Evolutionary conservation across 2,113 vertebrate genomes (phyloP).

Genomic region (Cichladusa arquata): DNA sequence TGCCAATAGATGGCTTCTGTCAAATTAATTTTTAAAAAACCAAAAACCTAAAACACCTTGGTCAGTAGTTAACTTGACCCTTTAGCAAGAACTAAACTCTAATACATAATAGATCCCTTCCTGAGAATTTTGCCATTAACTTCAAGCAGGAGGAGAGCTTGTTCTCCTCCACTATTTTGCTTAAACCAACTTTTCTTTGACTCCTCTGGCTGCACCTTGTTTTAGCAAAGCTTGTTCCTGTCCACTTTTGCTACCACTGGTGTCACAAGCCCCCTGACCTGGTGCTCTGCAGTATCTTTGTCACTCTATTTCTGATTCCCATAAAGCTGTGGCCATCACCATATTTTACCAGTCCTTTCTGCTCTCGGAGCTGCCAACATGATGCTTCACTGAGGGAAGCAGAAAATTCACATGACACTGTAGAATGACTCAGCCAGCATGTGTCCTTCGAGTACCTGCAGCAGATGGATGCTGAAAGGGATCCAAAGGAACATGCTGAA

Average conservation of each 20-base stretch:
- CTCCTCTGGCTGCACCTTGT: not conserved
- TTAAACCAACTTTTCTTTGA: not conserved
- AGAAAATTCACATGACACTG: not conserved
- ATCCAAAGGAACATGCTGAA: not conserved
- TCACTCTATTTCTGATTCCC: not conserved
- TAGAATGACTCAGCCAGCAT: not conserved
- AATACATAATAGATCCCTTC: not conserved
- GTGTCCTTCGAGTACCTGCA: not conserved
- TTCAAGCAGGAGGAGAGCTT: not conserved
- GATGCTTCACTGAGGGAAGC: not conserved
- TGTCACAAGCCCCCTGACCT: rapidly evolving
- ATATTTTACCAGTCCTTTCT: not conserved
- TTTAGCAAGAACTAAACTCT: not conserved
- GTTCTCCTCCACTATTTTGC: not conserved
- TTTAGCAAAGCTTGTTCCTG: not conserved
- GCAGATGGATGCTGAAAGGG: not conserved
- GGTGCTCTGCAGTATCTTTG: not conserved
- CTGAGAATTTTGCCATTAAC: not conserved
- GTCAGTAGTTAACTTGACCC: not conserved
- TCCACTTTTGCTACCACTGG: not conserved
- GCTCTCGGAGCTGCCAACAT: not conserved
- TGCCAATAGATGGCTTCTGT: not conserved
- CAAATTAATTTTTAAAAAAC: not conserved
- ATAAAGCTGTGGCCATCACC: not conserved
- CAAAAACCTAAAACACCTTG: not conserved